Evolutionary conservation across 64 coral and sea anemone genomes (phyloP), one percentile per base, ranked within the genome.

Genomic region (Montipora cactus): DNA sequence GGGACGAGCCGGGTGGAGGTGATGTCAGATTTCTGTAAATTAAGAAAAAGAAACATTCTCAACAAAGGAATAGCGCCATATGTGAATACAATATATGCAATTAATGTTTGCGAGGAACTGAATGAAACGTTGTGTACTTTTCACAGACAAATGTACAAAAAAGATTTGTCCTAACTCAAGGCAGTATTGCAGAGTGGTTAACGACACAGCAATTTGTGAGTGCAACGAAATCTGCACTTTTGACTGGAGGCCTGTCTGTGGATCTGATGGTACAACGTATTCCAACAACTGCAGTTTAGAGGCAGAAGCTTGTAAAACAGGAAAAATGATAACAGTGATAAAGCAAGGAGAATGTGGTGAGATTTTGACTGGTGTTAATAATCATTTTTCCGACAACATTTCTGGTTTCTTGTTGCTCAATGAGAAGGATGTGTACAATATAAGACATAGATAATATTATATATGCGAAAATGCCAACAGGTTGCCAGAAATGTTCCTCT

Each of bases 221-320:
- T 89, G 87, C 19, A 75, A 37, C 37, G 75, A 89, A 58, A 78
- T 89, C 20, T 89, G 87, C 21, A 89, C 87, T 14, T 16, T n/a
- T 21, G 87, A 89, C 69, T 89, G 18, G 21, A 75, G 5, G 5
- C 87, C 87, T 25, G 87, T 89, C 5, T 89, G 87, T 89, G 87
- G 87, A 44, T 89, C 87, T 37, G 87, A 89, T 78, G 75, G 55
- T 64, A 76, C 5, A n/a, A 89, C 87, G 13, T 89, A 89, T 19
- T 49, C 87, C 8, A 89, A 89, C 20, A 5, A 76, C 13, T 89
- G 87, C 49, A 76, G 25, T 58, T 47, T 89, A 21, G 71, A 89
- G 18, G 87, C 76, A n/a, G 71, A 89, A n/a, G 87, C 87, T 47
- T 89, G 87, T 15, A 89, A 76, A 76, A 55, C 87, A 8, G 87